Conservation (phyloP, 2,797 vertebrate species). For the Syngnathus acus region DNA sequence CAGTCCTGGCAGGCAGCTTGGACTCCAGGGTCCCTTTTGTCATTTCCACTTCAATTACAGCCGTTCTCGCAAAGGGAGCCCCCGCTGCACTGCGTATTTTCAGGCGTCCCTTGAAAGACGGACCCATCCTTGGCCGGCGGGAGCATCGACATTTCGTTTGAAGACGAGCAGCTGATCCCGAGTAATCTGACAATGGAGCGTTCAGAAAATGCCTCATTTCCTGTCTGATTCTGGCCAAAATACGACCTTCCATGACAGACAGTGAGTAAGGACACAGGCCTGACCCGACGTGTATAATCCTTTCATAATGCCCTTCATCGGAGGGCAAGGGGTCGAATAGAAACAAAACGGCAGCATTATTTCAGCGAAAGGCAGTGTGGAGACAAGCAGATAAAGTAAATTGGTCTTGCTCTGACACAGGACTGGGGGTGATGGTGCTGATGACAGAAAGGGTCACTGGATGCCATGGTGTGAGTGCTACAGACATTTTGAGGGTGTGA, state of each 20-base stretch:
- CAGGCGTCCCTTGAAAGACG: slow-evolving; percentile 33
- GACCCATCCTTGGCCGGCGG: slow-evolving; percentile 9
- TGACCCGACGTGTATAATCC: slow-evolving; percentile 44
- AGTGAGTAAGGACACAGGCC: slow-evolving; percentile 36
- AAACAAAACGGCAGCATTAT: slow-evolving; percentile 26
- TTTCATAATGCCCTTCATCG: slow-evolving; percentile 46
- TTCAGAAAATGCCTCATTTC: slow-evolving; percentile 18
- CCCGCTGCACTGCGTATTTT: slow-evolving; percentile 37
- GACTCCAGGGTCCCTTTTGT: slow-evolving; percentile 40
- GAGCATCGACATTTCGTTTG: background rate
- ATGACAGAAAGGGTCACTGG: slow-evolving; percentile 29
- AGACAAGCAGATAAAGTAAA: slow-evolving; percentile 31
- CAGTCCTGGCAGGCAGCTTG: slow-evolving; percentile 23
- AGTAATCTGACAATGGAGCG: slow-evolving; percentile 21
- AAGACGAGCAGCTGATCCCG: background rate
- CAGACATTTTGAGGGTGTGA: slow-evolving; percentile 44
- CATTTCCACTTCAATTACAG: slow-evolving; percentile 56
- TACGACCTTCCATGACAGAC: slow-evolving; percentile 25
- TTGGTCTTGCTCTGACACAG: slow-evolving; percentile 22
- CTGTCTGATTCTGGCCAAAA: slow-evolving; percentile 10
- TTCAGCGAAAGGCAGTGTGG: slow-evolving; percentile 7
- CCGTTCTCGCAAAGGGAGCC: slow-evolving; percentile 12
- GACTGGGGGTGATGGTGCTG: slow-evolving; percentile 20
- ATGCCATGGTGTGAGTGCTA: slow-evolving; percentile 17
- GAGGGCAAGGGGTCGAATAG: slow-evolving; percentile 43